Evolutionary conservation across 2,888 invertebrate species (phyloP).

Genomic region (Athalia circularis): DNA sequence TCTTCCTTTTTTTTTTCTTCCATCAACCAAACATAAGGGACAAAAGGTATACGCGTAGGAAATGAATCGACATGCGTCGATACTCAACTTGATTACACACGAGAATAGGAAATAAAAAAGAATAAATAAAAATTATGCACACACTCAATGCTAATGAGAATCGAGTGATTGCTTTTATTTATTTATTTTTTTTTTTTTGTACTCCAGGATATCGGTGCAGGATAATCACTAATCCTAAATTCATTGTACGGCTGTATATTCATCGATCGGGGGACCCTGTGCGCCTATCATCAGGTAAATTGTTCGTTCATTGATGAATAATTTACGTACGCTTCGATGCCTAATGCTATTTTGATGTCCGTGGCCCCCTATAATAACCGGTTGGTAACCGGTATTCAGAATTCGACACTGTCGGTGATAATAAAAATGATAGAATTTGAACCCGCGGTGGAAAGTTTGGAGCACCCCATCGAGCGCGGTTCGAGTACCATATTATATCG

Average conservation of each 20-base stretch:
- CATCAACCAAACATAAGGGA: no score
- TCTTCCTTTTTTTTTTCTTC: no score
- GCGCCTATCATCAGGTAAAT: constrained; percentile 31
- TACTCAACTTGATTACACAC: not conserved
- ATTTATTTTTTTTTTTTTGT: no score
- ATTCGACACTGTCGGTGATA: constrained; percentile 1
- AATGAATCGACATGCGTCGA: not conserved
- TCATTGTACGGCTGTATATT: constrained; percentile 8
- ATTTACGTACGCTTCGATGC: constrained; percentile 31
- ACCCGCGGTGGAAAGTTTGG: not conserved
- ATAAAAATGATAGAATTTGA: constrained; percentile 26
- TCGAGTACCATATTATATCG: no score
- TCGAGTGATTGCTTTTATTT: no score
- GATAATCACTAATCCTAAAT: not conserved
- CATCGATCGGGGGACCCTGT: constrained; percentile 10
- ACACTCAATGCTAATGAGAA: not conserved
- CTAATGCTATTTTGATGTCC: constrained; percentile 41
- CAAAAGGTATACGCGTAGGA: not conserved
- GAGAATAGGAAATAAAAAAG: not conserved
- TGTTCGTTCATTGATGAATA: constrained; percentile 39
- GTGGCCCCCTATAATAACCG: not conserved
- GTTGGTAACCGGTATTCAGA: not conserved
- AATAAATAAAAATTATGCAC: not conserved
- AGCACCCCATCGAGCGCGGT: not conserved
- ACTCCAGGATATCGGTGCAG: not conserved